A percentile compares a stretch with the other conserved stretches of the same genome.
Conservation (phyloP, 37 sponge, comb jelly and placozoan genomes). For the Ianthella basta region DNA sequence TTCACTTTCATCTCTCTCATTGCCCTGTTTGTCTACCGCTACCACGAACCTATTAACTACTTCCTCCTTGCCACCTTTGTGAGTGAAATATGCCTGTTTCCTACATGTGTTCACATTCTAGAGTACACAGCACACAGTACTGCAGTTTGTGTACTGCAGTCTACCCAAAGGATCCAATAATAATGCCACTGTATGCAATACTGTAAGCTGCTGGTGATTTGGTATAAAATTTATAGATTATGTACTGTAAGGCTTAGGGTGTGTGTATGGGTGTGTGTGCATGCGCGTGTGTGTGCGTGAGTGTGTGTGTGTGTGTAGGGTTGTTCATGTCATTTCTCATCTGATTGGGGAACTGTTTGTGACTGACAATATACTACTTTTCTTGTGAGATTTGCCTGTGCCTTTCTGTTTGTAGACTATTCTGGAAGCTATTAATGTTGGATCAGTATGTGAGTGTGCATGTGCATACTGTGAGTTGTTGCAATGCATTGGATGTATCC, state of each 20-base stretch:
- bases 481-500: background rate
- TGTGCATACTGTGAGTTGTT: too few species aligned
- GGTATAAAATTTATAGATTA: too few species aligned
- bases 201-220: too few species aligned
- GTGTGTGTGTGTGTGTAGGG: too few species aligned
- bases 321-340: background rate
- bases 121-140: background rate
- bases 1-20: slow-evolving; percentile 61
- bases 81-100: slow-evolving; percentile 37
- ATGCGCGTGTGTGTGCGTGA: too few species aligned
- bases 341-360: slow-evolving; percentile 51
- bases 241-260: too few species aligned
- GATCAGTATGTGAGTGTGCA: slow-evolving; percentile 17
- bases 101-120: too few species aligned
- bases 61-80: slow-evolving; percentile 78
- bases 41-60: slow-evolving; percentile 73
- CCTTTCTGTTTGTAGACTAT: background rate
- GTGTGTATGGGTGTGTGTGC: too few species aligned
- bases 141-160: too few species aligned
- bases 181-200: too few species aligned
- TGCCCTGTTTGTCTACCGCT: slow-evolving; percentile 68
- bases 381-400: background rate
- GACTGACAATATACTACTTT: slow-evolving; percentile 10
- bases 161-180: too few species aligned
- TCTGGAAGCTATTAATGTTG: slow-evolving; percentile 28